Conservation (phyloP, 2,113 vertebrate genomes). For the Uropsilus gracilis region DNA sequence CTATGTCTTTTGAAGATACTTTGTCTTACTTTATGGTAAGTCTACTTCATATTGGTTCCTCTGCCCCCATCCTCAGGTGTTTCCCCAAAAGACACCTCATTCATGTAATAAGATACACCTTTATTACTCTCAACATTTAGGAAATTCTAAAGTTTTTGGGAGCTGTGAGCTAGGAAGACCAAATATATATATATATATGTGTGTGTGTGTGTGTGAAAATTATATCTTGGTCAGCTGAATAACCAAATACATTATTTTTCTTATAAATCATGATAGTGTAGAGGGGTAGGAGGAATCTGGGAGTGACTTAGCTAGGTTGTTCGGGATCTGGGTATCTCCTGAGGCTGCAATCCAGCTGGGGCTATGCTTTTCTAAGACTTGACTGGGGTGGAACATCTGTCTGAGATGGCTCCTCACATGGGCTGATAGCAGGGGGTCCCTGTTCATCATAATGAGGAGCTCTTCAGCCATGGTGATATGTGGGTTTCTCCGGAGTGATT, state of each 20-base stretch:
- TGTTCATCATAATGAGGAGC: not conserved
- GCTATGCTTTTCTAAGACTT: not conserved
- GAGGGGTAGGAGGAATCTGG: not conserved
- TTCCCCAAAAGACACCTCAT: too few species aligned
- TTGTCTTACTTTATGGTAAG: not conserved
- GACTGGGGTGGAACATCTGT: not conserved
- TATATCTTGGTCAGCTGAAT: too few species aligned
- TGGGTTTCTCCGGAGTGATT: not conserved
- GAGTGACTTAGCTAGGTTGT: not conserved
- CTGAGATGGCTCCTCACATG: not conserved
- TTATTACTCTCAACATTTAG: too few species aligned
- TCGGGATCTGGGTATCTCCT: not conserved
- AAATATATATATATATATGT: too few species aligned
- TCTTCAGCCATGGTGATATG: rapidly evolving
- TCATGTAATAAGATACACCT: too few species aligned
- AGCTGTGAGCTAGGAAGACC: too few species aligned
- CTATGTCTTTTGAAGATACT: not conserved
- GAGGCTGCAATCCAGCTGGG: not conserved
- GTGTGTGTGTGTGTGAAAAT: too few species aligned
- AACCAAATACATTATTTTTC: too few species aligned
- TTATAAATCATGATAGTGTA: too few species aligned
- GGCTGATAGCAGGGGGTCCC: not conserved
- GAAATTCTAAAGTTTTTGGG: too few species aligned
- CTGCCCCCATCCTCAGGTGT: too few species aligned
- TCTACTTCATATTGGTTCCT: not conserved